A percentile compares a stretch with the other conserved stretches of the same genome.
phyloP scores from a whole-genome alignment of 2,888 invertebrate genomes.

The Spilosoma lubricipeda region DNA sequence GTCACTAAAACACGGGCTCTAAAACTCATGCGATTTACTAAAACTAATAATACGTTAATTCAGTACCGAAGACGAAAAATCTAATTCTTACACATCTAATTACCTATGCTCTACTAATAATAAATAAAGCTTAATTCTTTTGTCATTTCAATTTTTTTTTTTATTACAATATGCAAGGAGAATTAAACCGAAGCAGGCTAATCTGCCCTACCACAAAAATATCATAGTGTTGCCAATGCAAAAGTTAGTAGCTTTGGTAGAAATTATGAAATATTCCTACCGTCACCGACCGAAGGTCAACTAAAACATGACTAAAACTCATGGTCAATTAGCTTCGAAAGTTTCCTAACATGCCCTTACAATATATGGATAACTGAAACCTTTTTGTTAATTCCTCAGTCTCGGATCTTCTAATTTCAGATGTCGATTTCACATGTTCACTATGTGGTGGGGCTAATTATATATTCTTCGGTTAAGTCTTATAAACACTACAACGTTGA shows the following conservation, averaged over 20 bases:
- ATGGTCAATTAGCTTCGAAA: not conserved
- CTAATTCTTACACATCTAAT: not conserved
- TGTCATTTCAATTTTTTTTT: not conserved
- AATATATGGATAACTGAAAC: not conserved
- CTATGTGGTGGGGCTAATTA: not conserved
- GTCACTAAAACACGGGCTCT: not conserved
- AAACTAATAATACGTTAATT: constrained; percentile 19
- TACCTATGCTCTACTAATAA: not conserved
- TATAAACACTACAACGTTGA: constrained; percentile 22
- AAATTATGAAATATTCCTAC: no score
- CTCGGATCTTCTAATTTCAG: not conserved
- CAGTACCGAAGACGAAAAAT: constrained; percentile 7
- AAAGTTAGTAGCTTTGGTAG: not conserved
- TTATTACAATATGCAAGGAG: not conserved
- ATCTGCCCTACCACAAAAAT: not conserved
- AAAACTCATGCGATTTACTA: not conserved
- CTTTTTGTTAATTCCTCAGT: not conserved
- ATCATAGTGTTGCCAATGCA: not conserved
- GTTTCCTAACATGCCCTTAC: not conserved
- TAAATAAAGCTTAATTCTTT: constrained; percentile 7
- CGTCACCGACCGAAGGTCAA: no score
- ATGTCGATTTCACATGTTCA: not conserved
- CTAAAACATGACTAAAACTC: no score
- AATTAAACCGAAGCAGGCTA: not conserved
- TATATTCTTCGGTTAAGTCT: not conserved